Evolutionary conservation across 2,888 invertebrate genomes (phyloP).

Genomic region (Brenthis hecate): DNA sequence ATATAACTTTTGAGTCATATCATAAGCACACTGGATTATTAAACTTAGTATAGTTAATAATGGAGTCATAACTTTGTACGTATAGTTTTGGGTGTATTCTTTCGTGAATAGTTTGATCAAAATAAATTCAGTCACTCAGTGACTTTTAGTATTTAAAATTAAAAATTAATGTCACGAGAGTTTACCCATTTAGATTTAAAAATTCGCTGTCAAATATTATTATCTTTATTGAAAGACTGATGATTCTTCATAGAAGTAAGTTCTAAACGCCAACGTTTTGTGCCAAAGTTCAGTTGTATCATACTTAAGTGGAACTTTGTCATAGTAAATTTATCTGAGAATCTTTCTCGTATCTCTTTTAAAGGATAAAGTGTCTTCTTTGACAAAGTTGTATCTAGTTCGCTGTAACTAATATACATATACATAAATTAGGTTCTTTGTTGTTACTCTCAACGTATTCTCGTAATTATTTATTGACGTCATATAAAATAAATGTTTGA

Average conservation of each 20-base stretch:
- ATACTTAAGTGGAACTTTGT: conserved; percentile 39
- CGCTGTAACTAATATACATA: conserved; percentile 32
- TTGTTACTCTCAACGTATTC: conserved; percentile 40
- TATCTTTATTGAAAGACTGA: conserved; percentile 71
- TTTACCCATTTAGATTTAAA: conserved; percentile 11
- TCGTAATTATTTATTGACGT: conserved; percentile 42
- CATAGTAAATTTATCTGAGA: conserved; percentile 33
- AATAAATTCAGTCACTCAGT: no score
- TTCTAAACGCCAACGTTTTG: conserved; percentile 40
- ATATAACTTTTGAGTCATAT: conserved; percentile 32
- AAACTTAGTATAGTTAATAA: conserved; percentile 30
- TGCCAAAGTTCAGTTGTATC: conserved; percentile 39
- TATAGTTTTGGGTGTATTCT: conserved; percentile 18
- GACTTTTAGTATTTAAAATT: no score
- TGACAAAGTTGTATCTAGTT: conserved; percentile 38
- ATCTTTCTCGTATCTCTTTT: conserved; percentile 27
- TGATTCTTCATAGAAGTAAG: conserved; percentile 51
- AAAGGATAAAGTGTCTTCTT: conserved; percentile 34
- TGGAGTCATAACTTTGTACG: conserved; percentile 21
- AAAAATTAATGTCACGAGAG: no score
- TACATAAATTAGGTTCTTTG: conserved; percentile 39
- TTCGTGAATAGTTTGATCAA: conserved; percentile 5
- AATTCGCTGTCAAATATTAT: conserved; percentile 36
- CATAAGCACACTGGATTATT: conserved; percentile 32
- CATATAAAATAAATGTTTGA: conserved; percentile 44